Evolutionary conservation across 2,113 vertebrate genomes (phyloP).

Genomic region (Pleuronectes platessa): DNA sequence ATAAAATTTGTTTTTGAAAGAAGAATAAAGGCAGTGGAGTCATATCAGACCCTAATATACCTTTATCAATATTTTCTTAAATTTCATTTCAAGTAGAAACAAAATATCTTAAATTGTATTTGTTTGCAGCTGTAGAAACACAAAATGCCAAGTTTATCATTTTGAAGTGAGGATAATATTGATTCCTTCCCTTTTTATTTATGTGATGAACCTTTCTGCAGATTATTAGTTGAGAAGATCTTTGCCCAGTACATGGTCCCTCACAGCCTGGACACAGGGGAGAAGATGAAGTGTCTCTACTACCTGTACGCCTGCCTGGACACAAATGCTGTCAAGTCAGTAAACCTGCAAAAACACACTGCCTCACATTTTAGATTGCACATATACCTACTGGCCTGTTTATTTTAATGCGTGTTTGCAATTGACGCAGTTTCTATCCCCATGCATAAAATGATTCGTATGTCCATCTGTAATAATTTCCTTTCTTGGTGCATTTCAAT

Average conservation of each 20-base stretch:
- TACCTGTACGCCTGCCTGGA: constrained; percentile 99
- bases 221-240: constrained; percentile 97
- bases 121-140: background rate
- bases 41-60: too few species aligned
- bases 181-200: background rate
- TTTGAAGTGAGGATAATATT: background rate
- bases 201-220: constrained; percentile 60
- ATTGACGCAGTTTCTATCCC: too few species aligned
- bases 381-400: background rate
- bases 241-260: constrained; percentile 99
- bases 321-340: constrained; percentile 98
- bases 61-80: too few species aligned
- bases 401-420: background rate
- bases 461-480: too few species aligned
- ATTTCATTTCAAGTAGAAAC: too few species aligned
- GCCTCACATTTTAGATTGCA: background rate
- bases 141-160: background rate
- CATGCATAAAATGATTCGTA: too few species aligned
- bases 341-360: constrained; percentile 44
- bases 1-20: background rate
- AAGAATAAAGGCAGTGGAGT: too few species aligned
- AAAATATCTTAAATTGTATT: background rate
- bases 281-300: constrained; percentile 99
- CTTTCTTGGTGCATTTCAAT: too few species aligned
- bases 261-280: constrained; percentile 97